Conservation (phyloP, 2,797 vertebrate species). For the Anguilla megastoma region DNA sequence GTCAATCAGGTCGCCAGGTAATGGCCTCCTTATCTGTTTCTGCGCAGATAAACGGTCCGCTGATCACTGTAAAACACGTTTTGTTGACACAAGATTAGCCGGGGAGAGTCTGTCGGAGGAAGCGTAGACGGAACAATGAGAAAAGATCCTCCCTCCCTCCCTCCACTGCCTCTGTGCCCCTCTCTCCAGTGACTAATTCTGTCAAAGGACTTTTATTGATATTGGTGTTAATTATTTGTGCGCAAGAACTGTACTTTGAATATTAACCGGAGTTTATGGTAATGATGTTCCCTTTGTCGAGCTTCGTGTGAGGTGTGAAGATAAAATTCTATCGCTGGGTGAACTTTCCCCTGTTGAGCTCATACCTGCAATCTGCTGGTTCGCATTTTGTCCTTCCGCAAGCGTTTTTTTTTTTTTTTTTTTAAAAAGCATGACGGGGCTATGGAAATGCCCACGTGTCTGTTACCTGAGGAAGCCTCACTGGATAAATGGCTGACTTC, state of each 20-base stretch:
- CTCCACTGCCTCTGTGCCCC: background rate
- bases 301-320: background rate
- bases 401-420: background rate
- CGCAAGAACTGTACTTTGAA: background rate
- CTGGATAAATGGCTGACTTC: background rate
- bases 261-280: background rate
- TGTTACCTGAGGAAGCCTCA: background rate
- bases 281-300: background rate
- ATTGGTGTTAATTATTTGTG: background rate
- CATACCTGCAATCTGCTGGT: background rate
- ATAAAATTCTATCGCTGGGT: background rate
- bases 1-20: background rate
- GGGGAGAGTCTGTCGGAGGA: background rate
- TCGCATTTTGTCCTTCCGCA: background rate
- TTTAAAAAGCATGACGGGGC: background rate
- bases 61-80: background rate
- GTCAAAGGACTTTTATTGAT: background rate
- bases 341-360: background rate
- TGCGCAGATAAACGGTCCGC: background rate
- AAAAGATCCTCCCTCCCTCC: background rate
- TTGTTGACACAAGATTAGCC: conserved; percentile 7
- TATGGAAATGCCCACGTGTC: background rate
- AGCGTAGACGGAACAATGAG: background rate
- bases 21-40: conserved; percentile 9
- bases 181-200: background rate